Conservation (phyloP, 2,888 invertebrate species). For the Troides oblongomaculatus region DNA sequence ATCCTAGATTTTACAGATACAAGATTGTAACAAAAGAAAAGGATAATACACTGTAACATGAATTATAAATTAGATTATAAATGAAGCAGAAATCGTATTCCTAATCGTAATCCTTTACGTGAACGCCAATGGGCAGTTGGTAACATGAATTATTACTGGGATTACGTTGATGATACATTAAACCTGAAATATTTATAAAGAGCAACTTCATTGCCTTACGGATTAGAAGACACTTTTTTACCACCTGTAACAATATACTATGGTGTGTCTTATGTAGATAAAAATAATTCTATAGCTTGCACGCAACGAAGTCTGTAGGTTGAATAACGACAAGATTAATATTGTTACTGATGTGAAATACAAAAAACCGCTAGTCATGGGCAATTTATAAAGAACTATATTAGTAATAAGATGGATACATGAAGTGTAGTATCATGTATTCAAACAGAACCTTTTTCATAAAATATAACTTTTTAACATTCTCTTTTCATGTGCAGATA, state of each 20-base stretch:
- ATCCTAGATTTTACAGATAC: no score
- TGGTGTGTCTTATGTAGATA: neutral
- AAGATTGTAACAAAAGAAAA: no score
- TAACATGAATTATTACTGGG: neutral
- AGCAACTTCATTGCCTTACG: neutral
- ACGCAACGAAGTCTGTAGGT: neutral
- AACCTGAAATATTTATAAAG: constrained; percentile 3
- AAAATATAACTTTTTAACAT: no score
- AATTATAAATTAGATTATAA: neutral
- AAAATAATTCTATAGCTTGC: neutral
- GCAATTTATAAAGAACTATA: no score
- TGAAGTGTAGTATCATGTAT: no score
- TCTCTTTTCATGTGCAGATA: no score
- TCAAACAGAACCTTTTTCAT: no score
- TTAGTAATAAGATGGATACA: no score
- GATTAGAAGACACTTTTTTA: neutral
- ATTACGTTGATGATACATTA: neutral
- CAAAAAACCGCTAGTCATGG: no score
- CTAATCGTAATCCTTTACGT: no score
- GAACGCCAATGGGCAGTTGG: neutral
- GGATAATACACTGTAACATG: no score
- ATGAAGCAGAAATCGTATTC: neutral
- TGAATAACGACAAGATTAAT: neutral
- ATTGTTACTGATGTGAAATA: neutral
- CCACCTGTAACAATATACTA: neutral